Evolutionary conservation across 2,113 vertebrate species (phyloP), one percentile per base, ranked within the genome.

Genomic region (Bos javanicus): DNA sequence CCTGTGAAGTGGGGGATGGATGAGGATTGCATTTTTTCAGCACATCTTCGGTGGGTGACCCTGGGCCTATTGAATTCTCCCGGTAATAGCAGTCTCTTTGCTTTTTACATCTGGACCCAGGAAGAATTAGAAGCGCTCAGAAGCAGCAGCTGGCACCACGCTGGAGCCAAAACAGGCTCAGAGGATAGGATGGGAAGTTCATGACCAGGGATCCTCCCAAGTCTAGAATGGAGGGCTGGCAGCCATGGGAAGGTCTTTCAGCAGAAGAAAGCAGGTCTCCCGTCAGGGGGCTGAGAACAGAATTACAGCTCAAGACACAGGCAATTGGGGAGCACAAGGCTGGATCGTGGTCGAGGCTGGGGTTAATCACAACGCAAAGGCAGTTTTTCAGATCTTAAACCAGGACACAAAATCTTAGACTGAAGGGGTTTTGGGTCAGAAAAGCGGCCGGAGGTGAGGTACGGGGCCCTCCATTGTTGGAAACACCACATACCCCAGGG

Each of bases 371-470:
- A 30, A 46, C 12, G 8, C 7, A 67, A 89, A 39, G 50, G 43
- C 28, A 21, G 3, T 48, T 52, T 81, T 87, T 64, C 76, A 48
- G 26, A 13, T 6, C 21, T 90, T 46, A 48, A 78, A 19, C 33
- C 56, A 83, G 26, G 17, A 78, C 10, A 64, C 19, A 95, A 2
- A 85, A 39, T 14, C 0, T 6, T 28, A 60, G 43, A 26, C 26
- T 59, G 33, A 60, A 1, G 25, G 15, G 13, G 12, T 60, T 19
- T 60, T 30, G 54, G 46, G 26, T 4, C 23, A 54, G 50, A 88
- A 43, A 78, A 50, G 7, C 1, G 52, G 23, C 6, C 0, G 0
- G 62, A 50, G 39, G 16, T 39, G 12, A 52, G 17, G 48, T 6
- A 19, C 4, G 39, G 78, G 23, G 7, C 25, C 25, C 2, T 9